phyloP scores from a whole-genome alignment of 2,113 vertebrate genomes.

The Mus pahari region DNA sequence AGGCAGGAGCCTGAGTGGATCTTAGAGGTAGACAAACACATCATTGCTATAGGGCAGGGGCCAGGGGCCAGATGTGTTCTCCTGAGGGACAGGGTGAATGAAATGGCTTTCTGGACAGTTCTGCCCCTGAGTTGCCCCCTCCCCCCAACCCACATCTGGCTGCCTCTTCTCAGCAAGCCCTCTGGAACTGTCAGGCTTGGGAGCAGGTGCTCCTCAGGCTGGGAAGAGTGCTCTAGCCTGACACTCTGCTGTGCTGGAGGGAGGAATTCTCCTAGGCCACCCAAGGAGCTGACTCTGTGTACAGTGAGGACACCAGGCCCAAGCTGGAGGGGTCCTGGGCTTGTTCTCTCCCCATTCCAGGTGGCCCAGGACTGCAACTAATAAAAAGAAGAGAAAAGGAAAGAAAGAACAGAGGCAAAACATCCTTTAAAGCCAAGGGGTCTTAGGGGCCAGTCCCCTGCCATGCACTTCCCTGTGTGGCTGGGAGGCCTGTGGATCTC shows the following conservation, averaged over 20 bases:
- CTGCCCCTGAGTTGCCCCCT: fast-evolving
- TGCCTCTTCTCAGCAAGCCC: neutral
- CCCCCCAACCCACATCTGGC: neutral
- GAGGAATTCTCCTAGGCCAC: neutral
- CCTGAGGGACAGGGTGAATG: neutral
- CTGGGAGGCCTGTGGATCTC: neutral
- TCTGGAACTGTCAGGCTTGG: neutral
- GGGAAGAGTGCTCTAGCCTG: neutral
- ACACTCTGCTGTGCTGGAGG: neutral
- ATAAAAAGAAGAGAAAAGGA: neutral
- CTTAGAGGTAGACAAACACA: neutral
- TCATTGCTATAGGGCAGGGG: neutral
- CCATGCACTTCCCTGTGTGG: neutral
- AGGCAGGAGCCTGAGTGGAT: neutral
- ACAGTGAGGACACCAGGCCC: neutral
- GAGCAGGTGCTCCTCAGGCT: neutral
- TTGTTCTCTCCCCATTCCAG: neutral
- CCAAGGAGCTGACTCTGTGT: neutral
- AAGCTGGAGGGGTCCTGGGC: neutral
- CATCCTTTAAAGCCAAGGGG: neutral
- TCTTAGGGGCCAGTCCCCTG: neutral
- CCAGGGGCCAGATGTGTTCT: neutral
- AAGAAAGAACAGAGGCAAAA: neutral
- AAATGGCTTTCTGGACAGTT: neutral
- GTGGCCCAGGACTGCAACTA: neutral